Evolutionary conservation across 2,113 vertebrate species (phyloP).

Genomic region (Microtus richardsoni): DNA sequence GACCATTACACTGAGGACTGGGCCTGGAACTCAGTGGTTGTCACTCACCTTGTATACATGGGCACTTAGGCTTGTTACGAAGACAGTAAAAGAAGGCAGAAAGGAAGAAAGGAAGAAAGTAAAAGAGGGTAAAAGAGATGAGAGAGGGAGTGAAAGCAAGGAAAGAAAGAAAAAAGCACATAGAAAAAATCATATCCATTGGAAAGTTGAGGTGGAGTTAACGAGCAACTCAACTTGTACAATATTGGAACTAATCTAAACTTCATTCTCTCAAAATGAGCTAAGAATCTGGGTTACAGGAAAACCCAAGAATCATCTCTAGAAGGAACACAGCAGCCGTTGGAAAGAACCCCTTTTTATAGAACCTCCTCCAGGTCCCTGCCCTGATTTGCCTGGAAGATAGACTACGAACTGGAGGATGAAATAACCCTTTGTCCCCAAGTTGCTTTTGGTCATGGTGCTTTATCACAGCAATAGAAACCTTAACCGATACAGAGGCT

Average conservation of each 20-base stretch:
- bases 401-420: neutral
- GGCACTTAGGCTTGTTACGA: neutral
- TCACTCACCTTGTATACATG: too few relatives aligned
- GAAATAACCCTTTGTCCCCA: neutral
- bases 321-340: neutral
- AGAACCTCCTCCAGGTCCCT: neutral
- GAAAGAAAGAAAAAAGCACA: neutral
- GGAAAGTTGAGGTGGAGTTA: neutral
- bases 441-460: neutral
- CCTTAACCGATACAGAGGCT: neutral
- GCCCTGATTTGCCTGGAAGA: neutral
- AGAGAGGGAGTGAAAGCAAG: too few relatives aligned
- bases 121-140: neutral
- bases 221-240: neutral
- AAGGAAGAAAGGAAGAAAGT: neutral
- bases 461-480: neutral
- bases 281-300: neutral
- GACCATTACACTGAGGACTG: neutral
- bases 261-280: neutral
- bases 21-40: neutral
- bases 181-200: neutral
- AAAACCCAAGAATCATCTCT: neutral
- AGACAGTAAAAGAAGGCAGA: neutral
- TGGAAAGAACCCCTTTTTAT: neutral
- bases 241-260: conserved; percentile 13